These are phyloP conservation scores for Hydropsyche tenuis DNA, from an alignment of 1,140 invertebrate species.

Conservation along the genomic window DNA sequence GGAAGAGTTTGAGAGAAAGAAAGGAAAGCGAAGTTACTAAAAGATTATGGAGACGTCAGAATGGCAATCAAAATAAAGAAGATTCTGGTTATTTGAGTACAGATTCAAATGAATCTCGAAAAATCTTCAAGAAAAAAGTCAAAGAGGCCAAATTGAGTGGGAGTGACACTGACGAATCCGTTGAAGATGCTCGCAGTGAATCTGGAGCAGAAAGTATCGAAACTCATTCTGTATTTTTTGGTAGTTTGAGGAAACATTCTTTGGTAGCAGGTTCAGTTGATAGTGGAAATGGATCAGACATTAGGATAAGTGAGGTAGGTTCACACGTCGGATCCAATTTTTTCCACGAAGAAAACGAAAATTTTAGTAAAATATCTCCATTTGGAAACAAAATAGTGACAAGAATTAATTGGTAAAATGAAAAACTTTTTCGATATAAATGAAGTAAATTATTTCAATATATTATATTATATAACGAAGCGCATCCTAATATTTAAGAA, in stretches of 20 bases:
- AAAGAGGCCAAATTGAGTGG: slow-evolving; percentile 61
- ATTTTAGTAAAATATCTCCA: neutral
- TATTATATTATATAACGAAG: too few species aligned
- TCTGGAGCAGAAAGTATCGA: slow-evolving; percentile 84
- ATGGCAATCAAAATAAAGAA: slow-evolving; percentile 54
- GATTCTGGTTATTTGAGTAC: slow-evolving; percentile 81
- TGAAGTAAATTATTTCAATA: too few species aligned
- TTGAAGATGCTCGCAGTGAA: slow-evolving; percentile 76
- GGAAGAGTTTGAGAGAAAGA: slow-evolving; percentile 30
- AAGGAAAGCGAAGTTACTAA: slow-evolving; percentile 28
- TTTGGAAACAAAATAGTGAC: slow-evolving; percentile 26
- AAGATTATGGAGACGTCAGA: slow-evolving; percentile 42
- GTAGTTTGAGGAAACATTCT: slow-evolving; percentile 64
- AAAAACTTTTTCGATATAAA: too few species aligned
- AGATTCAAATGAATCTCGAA: slow-evolving; percentile 69
- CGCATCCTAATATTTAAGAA: too few species aligned
- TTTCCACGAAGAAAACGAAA: slow-evolving; percentile 19
- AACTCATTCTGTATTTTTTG: slow-evolving; percentile 84
- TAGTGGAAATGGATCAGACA: slow-evolving; percentile 42
- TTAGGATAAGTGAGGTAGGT: slow-evolving; percentile 12
- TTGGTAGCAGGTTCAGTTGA: slow-evolving; percentile 42
- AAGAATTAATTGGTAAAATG: slow-evolving; percentile 22
- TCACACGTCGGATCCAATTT: neutral
- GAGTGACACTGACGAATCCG: slow-evolving; percentile 64
- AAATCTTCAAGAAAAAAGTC: slow-evolving; percentile 55